A percentile compares a stretch with the other conserved stretches of the same genome.
Conservation (phyloP, 2,113 vertebrate species). For the Oxygymnocypris stewartii region DNA sequence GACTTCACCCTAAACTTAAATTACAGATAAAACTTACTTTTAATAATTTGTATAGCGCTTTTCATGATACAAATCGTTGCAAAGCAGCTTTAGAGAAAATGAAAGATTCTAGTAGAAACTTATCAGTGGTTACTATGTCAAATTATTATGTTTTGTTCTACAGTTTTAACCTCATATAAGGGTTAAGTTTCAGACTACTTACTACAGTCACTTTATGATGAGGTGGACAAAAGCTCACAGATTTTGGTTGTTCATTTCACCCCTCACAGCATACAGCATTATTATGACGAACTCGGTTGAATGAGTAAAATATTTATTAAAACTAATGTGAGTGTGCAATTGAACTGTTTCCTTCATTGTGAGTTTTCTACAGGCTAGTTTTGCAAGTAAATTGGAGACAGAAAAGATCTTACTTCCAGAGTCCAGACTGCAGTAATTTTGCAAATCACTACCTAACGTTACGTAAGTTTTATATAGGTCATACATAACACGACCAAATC, state of each 20-base stretch:
- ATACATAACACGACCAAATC: not conserved
- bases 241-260: not conserved
- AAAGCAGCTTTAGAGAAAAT: too few species aligned
- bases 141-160: too few species aligned
- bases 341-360: not conserved
- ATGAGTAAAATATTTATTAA: too few species aligned
- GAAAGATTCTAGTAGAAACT: too few species aligned
- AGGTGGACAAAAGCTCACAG: slow-evolving; percentile 26
- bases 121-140: too few species aligned
- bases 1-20: too few species aligned
- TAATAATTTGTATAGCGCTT: too few species aligned
- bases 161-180: not conserved
- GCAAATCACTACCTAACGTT: not conserved
- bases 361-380: not conserved
- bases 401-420: not conserved
- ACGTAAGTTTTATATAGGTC: not conserved
- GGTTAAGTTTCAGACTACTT: not conserved
- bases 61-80: too few species aligned
- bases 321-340: not conserved
- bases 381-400: not conserved
- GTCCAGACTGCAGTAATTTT: not conserved
- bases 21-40: not conserved
- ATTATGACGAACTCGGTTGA: not conserved
- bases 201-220: not conserved
- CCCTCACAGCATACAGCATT: not conserved